Evolutionary conservation across 2,797 vertebrate genomes (phyloP), one percentile per base, ranked within the genome.

Genomic region (Geotria australis): DNA sequence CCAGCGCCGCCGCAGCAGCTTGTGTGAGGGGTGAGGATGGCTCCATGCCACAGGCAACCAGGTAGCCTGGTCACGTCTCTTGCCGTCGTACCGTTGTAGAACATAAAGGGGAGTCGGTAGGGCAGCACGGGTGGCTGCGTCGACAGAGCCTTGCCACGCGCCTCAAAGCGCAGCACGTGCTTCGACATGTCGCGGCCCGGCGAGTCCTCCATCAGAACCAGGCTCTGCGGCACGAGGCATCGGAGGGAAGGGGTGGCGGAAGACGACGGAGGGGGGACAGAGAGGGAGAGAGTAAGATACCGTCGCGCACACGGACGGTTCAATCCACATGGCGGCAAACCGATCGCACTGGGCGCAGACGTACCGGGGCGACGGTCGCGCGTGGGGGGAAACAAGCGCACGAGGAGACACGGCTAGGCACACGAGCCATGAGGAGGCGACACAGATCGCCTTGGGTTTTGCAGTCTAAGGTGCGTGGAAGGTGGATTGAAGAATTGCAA

Each of bases 141-240:
- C 5, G 58, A 45, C 58, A 56, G 12, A 12, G 3, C 49, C 1
- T 46, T 2, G 53, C 68, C 57, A 8, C 66, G 57, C 9, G 79
- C 73, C 57, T 70, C 67, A 67, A 93, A 95, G 57, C 73, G 10
- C 59, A 94, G 74, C 58, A 70, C 61, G 62, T 91, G 94, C 49
- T 73, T 66, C 46, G 70, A 71, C 59, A 78, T 77, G 48, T 85
- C 70, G 57, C 62, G 73, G 47, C 88, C 86, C 56, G 82, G 84
- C 65, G 81, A 80, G 61, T 83, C 79, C 74, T 82, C 75, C 69
- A 75, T 75, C 63, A 95, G 68, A 5, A 77, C 69, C 61, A 94
- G 68, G 60, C 67, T 72, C 88, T 95, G 66, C 56, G 63, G 62
- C n/a, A 55, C 9, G 51, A 55, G 51, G 15, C 7, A 15, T 2